A percentile compares a stretch with the other conserved stretches of the same genome.
Evolutionary conservation across 2,888 invertebrate species (phyloP).

Genomic region (Agonopterix heracliana): DNA sequence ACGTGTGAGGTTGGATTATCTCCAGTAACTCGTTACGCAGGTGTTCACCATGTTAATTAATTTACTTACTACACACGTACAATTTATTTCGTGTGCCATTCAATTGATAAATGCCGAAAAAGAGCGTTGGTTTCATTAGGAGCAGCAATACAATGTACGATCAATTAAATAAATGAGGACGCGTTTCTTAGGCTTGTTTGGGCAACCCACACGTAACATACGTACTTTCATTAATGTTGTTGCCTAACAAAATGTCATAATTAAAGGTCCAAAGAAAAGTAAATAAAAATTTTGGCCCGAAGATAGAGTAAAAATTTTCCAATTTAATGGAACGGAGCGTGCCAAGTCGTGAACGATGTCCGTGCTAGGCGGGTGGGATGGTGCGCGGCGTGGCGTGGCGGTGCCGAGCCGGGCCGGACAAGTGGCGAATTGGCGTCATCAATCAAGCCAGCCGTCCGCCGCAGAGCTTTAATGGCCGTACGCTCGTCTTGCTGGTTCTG

Average conservation of each 20-base stretch:
- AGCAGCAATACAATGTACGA: conserved; percentile 26
- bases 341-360: conserved; percentile 29
- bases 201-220: no score
- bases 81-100: conserved; percentile 43
- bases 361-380: conserved; percentile 9
- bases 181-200: conserved; percentile 27
- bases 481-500: conserved; percentile 39
- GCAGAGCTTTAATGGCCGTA: conserved; percentile 50
- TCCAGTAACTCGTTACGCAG: conserved; percentile 36
- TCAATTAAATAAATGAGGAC: conserved; percentile 46
- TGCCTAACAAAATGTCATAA: no score
- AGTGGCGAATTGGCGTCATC: conserved; percentile 66
- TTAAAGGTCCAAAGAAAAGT: no score
- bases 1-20: conserved; percentile 47
- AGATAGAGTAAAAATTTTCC: conserved; percentile 18
- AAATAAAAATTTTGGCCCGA: conserved; percentile 3
- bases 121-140: conserved; percentile 41
- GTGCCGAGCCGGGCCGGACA: conserved; percentile 27
- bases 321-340: conserved; percentile 30
- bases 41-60: conserved; percentile 57
- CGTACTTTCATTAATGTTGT: no score
- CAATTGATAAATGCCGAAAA: conserved; percentile 52
- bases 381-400: not conserved
- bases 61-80: conserved; percentile 29
- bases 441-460: conserved; percentile 52